phyloP scores from a whole-genome alignment of 2,113 vertebrate genomes.

The Meleagris gallopavo region DNA sequence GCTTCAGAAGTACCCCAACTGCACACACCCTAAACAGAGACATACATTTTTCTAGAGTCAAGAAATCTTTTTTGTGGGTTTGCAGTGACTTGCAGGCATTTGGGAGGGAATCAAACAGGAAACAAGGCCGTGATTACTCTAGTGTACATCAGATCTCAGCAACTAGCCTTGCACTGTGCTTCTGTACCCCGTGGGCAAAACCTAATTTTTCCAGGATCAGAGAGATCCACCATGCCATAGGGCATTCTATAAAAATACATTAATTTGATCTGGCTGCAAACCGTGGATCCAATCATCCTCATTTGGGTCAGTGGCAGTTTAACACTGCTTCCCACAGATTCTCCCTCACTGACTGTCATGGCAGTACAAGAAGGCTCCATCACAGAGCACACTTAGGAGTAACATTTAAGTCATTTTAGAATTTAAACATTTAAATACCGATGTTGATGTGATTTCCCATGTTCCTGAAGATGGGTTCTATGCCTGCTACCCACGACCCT shows the following conservation, averaged over 20 bases:
- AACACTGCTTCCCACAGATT: neutral
- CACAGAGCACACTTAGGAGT: neutral
- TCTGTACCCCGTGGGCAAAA: neutral
- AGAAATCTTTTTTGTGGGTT: constrained; percentile 69
- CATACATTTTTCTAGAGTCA: constrained; percentile 45
- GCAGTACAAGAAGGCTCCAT: neutral
- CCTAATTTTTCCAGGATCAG: neutral
- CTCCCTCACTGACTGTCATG: neutral
- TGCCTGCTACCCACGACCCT: too few species aligned
- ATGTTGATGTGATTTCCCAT: neutral
- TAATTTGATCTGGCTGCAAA: neutral
- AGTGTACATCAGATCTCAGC: neutral
- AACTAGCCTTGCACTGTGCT: accelerated
- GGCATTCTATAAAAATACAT: neutral
- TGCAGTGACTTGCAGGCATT: constrained; percentile 19
- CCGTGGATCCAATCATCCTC: neutral
- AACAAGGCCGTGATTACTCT: constrained; percentile 2
- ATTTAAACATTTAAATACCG: neutral
- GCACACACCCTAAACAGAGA: constrained; percentile 64
- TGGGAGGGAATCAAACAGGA: constrained; percentile 41
- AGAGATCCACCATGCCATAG: neutral
- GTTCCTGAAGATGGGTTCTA: neutral
- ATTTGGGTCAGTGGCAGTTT: neutral
- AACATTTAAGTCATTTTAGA: neutral
- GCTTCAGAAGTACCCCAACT: constrained; percentile 40